phyloP scores from a whole-genome alignment of 2,888 invertebrate genomes.

The Neoascia interrupta region DNA sequence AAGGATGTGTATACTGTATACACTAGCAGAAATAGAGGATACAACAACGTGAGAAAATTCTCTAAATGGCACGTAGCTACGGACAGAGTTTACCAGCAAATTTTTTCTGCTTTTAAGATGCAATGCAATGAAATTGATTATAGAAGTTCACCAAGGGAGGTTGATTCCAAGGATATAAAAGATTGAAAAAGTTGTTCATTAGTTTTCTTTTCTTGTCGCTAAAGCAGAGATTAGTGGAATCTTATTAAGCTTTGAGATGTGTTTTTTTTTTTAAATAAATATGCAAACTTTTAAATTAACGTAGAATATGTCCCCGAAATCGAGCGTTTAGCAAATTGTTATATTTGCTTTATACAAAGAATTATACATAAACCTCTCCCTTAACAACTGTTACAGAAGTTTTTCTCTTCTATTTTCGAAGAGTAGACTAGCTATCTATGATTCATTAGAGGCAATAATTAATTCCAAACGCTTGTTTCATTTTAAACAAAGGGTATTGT shows the following conservation, averaged over 20 bases:
- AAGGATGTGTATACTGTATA: not conserved
- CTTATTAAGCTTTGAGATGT: too few species aligned
- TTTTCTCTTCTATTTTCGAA: too few species aligned
- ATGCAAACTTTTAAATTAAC: too few species aligned
- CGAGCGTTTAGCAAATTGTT: too few species aligned
- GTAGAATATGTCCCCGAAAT: too few species aligned
- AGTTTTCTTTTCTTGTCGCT: not conserved
- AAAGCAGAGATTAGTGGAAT: too few species aligned
- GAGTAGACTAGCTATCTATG: too few species aligned
- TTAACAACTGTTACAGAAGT: too few species aligned
- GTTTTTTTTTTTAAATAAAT: too few species aligned
- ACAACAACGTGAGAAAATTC: conserved; percentile 28
- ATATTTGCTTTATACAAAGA: too few species aligned
- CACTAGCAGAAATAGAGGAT: not conserved
- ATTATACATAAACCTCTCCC: too few species aligned
- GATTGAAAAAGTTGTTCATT: conserved; percentile 33
- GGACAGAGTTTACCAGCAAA: conserved; percentile 40
- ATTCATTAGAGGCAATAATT: too few species aligned
- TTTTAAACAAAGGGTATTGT: not conserved
- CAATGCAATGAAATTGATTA: conserved; percentile 46
- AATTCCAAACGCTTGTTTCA: not conserved
- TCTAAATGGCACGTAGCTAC: conserved; percentile 41
- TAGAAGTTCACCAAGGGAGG: not conserved
- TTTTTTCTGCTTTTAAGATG: conserved; percentile 13
- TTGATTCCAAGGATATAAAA: conserved; percentile 21